phyloP scores from a whole-genome alignment of 2,113 vertebrate genomes.

The Phylloscopus trochiloides region DNA sequence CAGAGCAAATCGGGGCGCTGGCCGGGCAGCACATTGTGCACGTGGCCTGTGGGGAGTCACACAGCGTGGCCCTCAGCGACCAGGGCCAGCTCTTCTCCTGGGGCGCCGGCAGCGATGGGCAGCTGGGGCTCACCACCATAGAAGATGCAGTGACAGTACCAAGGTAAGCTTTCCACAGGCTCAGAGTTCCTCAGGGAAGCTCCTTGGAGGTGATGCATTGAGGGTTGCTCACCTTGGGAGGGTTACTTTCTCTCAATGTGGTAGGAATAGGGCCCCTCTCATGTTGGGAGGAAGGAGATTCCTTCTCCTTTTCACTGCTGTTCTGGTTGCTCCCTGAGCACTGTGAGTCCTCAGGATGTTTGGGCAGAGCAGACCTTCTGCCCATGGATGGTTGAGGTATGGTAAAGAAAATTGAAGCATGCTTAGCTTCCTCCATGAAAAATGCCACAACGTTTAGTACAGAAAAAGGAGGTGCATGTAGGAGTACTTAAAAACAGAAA shows the following conservation, averaged over 20 bases:
- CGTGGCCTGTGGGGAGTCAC: conserved; percentile 86
- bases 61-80: conserved; percentile 89
- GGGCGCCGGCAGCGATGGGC: conserved; percentile 88
- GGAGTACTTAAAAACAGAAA: not conserved
- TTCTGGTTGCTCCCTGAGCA: not conserved
- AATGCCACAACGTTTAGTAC: not conserved
- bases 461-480: not conserved
- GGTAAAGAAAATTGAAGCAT: not conserved
- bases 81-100: conserved; percentile 93
- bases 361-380: not conserved
- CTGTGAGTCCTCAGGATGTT: not conserved
- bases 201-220: not conserved
- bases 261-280: not conserved
- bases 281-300: not conserved
- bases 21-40: conserved; percentile 88
- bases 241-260: not conserved
- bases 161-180: conserved; percentile 74
- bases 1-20: conserved; percentile 87
- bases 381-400: rapidly evolving
- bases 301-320: not conserved
- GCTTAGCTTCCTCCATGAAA: not conserved
- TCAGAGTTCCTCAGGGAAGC: not conserved
- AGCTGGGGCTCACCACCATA: conserved; percentile 85
- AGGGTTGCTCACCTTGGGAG: not conserved
- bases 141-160: conserved; percentile 85